phyloP scores from a whole-genome alignment of 2,888 invertebrate genomes.

The Trisateles emortualis region DNA sequence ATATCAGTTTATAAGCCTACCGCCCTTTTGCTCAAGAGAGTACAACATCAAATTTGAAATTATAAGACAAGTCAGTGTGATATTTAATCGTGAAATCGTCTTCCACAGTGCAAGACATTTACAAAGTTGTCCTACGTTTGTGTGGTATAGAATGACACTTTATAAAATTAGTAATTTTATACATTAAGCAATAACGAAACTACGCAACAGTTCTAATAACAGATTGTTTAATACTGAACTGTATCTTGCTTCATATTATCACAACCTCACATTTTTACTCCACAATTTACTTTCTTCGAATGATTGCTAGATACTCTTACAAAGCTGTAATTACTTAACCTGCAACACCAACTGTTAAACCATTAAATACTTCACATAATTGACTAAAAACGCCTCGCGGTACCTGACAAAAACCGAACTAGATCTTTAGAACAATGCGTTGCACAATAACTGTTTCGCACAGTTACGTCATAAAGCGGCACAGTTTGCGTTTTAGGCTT shows the following conservation, averaged over 20 bases:
- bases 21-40: too few species aligned
- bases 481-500: too few species aligned
- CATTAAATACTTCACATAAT: constrained; percentile 9
- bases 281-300: constrained; percentile 7
- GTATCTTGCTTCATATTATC: background rate
- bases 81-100: too few species aligned
- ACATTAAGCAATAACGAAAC: background rate
- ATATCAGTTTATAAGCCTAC: too few species aligned
- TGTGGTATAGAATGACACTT: too few species aligned
- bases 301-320: constrained; percentile 1
- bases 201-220: background rate
- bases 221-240: background rate
- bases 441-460: constrained; percentile 51
- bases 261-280: background rate
- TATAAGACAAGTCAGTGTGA: too few species aligned
- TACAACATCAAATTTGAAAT: too few species aligned
- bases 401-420: constrained; percentile 44
- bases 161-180: too few species aligned
- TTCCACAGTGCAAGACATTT: too few species aligned
- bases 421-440: constrained; percentile 49
- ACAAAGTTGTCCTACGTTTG: too few species aligned
- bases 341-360: constrained; percentile 2
- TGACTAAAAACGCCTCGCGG: constrained; percentile 23
- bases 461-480: constrained; percentile 42
- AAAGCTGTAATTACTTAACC: constrained; percentile 15